Percentiles rank a stretch among this genome's conserved stretches.
These are phyloP conservation scores for Agapostemon virescens DNA, from an alignment of 2,888 invertebrate species.

Conservation along the genomic window DNA sequence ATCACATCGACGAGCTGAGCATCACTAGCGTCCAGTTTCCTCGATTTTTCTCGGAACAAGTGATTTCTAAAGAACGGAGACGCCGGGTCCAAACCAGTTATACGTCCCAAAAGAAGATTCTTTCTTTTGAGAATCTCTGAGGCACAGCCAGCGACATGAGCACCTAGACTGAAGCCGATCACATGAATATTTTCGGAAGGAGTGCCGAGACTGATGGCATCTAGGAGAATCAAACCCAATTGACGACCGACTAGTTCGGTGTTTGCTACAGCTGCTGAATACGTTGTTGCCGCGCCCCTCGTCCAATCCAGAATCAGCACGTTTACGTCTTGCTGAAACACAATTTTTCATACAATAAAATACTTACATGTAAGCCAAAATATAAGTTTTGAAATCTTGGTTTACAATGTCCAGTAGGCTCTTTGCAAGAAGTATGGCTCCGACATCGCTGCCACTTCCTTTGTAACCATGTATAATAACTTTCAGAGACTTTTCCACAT, in stretches of 20 bases:
- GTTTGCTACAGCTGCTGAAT: slow-evolving; percentile 83
- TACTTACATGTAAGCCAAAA: neutral
- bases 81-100: slow-evolving; percentile 84
- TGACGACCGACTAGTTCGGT: slow-evolving; percentile 84
- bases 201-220: slow-evolving; percentile 81
- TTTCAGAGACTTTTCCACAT: slow-evolving; percentile 80
- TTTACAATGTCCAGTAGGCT: slow-evolving; percentile 82
- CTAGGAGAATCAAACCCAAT: slow-evolving; percentile 82
- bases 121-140: slow-evolving; percentile 82
- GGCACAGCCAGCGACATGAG: slow-evolving; percentile 84
- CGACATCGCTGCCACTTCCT: slow-evolving; percentile 82
- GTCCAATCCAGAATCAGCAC: slow-evolving; percentile 83
- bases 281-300: slow-evolving; percentile 83
- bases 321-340: slow-evolving; percentile 82
- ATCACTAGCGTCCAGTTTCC: slow-evolving; percentile 84
- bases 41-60: slow-evolving; percentile 82
- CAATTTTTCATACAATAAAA: neutral
- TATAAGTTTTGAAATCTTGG: neutral
- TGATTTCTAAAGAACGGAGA: slow-evolving; percentile 83
- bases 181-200: slow-evolving; percentile 81
- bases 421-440: slow-evolving; percentile 79
- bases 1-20: slow-evolving; percentile 86
- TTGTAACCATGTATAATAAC: slow-evolving; percentile 84
- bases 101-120: slow-evolving; percentile 81
- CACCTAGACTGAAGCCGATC: slow-evolving; percentile 84